Evolutionary conservation across 2,888 invertebrate genomes (phyloP), one percentile per base, ranked within the genome.

Genomic region (Molorchus minor): DNA sequence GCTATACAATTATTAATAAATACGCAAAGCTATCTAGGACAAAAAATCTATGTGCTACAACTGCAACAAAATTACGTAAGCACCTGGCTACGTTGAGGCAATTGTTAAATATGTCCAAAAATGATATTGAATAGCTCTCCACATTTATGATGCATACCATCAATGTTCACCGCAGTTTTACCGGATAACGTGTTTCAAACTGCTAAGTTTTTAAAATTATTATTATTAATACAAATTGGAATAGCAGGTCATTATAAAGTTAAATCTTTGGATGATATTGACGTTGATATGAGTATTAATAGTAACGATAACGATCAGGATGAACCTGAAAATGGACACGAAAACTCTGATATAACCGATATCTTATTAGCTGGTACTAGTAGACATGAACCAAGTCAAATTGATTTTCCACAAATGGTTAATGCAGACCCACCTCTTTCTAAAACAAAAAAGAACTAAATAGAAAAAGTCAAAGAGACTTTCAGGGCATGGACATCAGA

Each of bases 141-240:
- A 53, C 57, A 40, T 66, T 64, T 38, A 64, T 64, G 62, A 62
- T 59, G 3, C 64, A 62, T 43, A 66, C 66, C n/a, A 36, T 61
- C 7, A 56, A 59, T 17, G 64, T 53, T 4, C 64, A 66, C 44
- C 51, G 55, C 16, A 35, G 38, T 40, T 38, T 57, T 66, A 49
- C 54, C 62, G 2, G 67, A 62, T 33, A 51, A 55, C n/a, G 44
- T 58, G 8, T 67, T 62, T 38, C 64, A 62, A 51, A 64, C 67
- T 3, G 64, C 64, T 1, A 64, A 62, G 54, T 51, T 64, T 4
- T 64, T 64, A 7, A 60, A 60, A 35, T 8, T 60, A 3, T 36
- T 60, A 10, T 38, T 64, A 7, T 36, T 61, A n/a, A 55, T 55
- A 44, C 33, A 38, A n/a, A 41, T 58, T 17, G 55, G 54, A 30